phyloP scores from a whole-genome alignment of 92 coral and sea anemone genomes.

The Porites rus region DNA sequence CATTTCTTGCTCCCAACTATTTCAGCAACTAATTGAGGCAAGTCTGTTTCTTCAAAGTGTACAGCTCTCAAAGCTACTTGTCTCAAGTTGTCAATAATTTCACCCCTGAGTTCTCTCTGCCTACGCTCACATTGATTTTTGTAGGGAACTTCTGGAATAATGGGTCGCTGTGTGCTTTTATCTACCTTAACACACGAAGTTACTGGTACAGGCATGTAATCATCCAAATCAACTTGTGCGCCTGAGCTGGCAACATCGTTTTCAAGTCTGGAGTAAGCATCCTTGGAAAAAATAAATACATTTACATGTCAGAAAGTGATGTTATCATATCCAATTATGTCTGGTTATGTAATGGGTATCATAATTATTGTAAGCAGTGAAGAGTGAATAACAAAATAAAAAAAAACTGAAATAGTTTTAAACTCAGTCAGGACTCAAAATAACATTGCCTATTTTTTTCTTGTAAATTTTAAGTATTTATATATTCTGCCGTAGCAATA shows the following conservation, averaged over 20 bases:
- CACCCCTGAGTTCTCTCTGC: slow-evolving; percentile 24
- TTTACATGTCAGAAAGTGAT: too few relatives aligned
- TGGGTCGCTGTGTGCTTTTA: slow-evolving; percentile 3
- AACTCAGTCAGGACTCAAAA: too few relatives aligned
- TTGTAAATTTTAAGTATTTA: too few relatives aligned
- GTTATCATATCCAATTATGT: too few relatives aligned
- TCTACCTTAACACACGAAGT: background rate
- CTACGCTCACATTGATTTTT: slow-evolving; percentile 2
- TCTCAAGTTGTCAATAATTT: slow-evolving; percentile 1
- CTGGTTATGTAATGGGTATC: too few relatives aligned
- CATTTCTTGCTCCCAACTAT: slow-evolving; percentile 19
- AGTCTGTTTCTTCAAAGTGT: background rate
- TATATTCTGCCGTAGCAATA: too few relatives aligned
- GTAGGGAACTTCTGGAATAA: background rate
- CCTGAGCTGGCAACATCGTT: background rate
- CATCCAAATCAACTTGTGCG: background rate
- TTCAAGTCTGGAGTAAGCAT: slow-evolving; percentile 1
- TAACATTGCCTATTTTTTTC: too few relatives aligned
- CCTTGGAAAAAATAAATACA: background rate
- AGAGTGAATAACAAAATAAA: too few relatives aligned
- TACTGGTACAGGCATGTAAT: background rate
- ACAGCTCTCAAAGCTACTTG: slow-evolving; percentile 18
- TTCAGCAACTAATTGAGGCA: slow-evolving; percentile 14
- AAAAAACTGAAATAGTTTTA: too few relatives aligned
- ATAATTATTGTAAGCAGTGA: too few relatives aligned